Evolutionary conservation across 1,140 invertebrate species (phyloP), one percentile per base, ranked within the genome.

Genomic region (Drosophila novamexicana): DNA sequence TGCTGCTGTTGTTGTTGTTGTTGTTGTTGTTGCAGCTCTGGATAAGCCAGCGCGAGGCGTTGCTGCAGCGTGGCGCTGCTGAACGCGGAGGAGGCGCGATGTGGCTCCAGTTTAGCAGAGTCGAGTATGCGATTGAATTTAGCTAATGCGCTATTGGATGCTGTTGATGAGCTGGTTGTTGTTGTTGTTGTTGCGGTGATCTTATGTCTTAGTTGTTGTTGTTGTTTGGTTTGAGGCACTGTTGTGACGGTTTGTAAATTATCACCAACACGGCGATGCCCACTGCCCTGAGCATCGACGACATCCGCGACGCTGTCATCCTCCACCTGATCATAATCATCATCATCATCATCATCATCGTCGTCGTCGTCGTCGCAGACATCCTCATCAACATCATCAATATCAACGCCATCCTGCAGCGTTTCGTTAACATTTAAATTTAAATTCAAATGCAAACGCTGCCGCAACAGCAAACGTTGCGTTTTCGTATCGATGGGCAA

Each of bases 61-160:
- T 89, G 80, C 56, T 88, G 84, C 64, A 88, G 40, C 50, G 79
- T 86, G 36, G 84, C 85, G 73, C 80, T 89, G 56, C 80, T 89
- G 7, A 88, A 73, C 75, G 71, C 62, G 45, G 83, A 70, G 14
- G 90, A 53, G 39, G 67, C 52, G 34, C 29, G 81, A 62, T 71
- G 66, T 42, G 64, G 45, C 47, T 89, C 84, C 91, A 88, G 68
- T 39, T 86, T 92, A 63, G 47, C 77, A 69, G 79, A 69, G 74
- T 92, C 91, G 56, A 92, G 91, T 76, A 91, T 91, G 71, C 91
- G 89, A 81, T 92, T 92, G 86, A 92, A 92, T 90, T 92, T 92
- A 91, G 91, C 91, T 91, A 92, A 92, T 90, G 90, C 90, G 64
- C 85, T 90, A 76, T 29, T 29, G 22, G 77, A 77, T 76, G 82